Conservation (phyloP, 2,113 vertebrate genomes). For the Varanus salvator region DNA sequence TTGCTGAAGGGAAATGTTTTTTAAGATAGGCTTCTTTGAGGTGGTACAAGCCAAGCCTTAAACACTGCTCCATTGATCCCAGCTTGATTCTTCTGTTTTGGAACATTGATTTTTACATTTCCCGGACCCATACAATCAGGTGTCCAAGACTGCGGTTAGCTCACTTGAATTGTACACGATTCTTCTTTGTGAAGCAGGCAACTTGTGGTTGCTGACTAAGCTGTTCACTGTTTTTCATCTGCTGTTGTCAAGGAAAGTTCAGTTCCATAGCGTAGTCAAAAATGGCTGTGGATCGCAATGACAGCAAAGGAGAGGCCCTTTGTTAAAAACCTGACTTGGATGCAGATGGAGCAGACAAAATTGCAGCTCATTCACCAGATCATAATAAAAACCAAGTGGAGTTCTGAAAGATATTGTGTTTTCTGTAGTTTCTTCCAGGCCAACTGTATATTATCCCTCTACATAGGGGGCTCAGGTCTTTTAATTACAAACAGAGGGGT, state of each 20-base stretch:
- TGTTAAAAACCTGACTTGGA: slow-evolving; percentile 39
- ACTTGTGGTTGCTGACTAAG: slow-evolving; percentile 62
- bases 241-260: slow-evolving; percentile 57
- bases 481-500: slow-evolving; percentile 38
- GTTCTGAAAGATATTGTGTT: neutral
- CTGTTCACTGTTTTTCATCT: slow-evolving; percentile 40
- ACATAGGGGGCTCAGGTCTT: neutral
- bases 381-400: slow-evolving; percentile 15
- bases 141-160: slow-evolving; percentile 53
- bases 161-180: slow-evolving; percentile 35
- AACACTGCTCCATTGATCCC: slow-evolving; percentile 53
- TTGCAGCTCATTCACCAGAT: slow-evolving; percentile 26
- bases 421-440: slow-evolving; percentile 25
- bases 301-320: slow-evolving; percentile 37
- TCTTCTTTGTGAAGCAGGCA: slow-evolving; percentile 42
- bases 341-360: slow-evolving; percentile 42
- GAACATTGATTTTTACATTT: slow-evolving; percentile 59
- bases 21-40: slow-evolving; percentile 38
- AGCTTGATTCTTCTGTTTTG: slow-evolving; percentile 38
- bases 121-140: slow-evolving; percentile 42
- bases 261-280: slow-evolving; percentile 45
- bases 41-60: slow-evolving; percentile 14
- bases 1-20: slow-evolving; percentile 26
- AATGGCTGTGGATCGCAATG: slow-evolving; percentile 34
- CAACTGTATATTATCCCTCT: neutral